Conservation (phyloP, 1,140 invertebrate genomes). For the Sogatella furcifera region DNA sequence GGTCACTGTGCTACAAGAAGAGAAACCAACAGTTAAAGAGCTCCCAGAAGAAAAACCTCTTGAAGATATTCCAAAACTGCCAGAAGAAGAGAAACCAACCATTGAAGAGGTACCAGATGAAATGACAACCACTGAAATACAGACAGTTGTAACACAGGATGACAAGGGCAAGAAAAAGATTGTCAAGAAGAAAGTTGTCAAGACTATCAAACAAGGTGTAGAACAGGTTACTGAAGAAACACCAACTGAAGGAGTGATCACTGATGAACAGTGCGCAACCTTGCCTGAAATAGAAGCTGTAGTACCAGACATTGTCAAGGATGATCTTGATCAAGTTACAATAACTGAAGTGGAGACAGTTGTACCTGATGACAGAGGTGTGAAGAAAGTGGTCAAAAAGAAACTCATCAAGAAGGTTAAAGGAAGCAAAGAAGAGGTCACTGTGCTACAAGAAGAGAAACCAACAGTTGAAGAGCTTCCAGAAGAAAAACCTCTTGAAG, state of each 20-base stretch:
- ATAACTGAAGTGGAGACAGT: conserved; percentile 22
- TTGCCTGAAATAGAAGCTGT: conserved; percentile 3
- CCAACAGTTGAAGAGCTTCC: too few relatives aligned
- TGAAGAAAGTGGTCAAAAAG: conserved; percentile 24
- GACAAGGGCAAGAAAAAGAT: too few relatives aligned
- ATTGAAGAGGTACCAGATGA: too few relatives aligned
- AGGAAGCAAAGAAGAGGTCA: conserved; percentile 19
- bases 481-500: too few relatives aligned
- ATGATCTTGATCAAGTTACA: conserved; percentile 3
- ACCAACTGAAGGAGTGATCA: conserved; percentile 9
- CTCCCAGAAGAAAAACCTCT: too few relatives aligned
- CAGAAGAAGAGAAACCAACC: too few relatives aligned
- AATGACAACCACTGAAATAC: too few relatives aligned
- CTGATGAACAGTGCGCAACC: conserved; percentile 6
- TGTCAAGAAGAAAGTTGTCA: conserved; percentile 18
- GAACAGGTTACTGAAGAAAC: conserved; percentile 26
- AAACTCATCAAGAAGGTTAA: conserved; percentile 25
- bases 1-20: neutral
- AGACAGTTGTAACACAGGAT: too few relatives aligned
- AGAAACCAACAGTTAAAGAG: too few relatives aligned
- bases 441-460: conserved; percentile 7
- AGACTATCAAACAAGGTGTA: conserved; percentile 17
- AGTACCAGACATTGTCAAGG: conserved; percentile 4
- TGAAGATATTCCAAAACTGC: too few relatives aligned
- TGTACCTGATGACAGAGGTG: conserved; percentile 16